Percentiles rank a stretch among this genome's conserved stretches.
phyloP scores from a whole-genome alignment of 2,113 vertebrate genomes.

The Dicerorhinus sumatrensis region DNA sequence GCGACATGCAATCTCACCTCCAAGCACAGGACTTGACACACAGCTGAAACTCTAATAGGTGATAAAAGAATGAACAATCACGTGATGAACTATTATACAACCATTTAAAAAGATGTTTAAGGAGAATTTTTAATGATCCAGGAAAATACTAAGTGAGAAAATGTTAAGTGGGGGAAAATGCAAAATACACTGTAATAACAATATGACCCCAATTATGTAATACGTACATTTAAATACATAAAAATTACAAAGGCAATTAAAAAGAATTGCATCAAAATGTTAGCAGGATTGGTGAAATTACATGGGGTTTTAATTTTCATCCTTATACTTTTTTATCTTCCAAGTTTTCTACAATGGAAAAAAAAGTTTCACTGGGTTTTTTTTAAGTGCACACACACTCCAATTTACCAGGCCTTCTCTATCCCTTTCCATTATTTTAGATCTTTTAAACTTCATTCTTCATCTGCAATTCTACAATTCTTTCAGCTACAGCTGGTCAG shows the following conservation, averaged over 20 bases:
- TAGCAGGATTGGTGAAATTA: neutral
- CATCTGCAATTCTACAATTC: neutral
- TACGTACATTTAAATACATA: neutral
- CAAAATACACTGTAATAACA: neutral
- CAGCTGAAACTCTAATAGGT: neutral
- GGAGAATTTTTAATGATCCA: neutral
- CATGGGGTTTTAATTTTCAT: neutral
- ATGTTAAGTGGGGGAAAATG: neutral
- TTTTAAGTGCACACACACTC: neutral
- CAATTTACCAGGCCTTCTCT: neutral
- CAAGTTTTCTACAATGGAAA: neutral
- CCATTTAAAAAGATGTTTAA: neutral
- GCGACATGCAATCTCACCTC: neutral
- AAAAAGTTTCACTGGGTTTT: neutral
- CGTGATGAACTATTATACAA: neutral
- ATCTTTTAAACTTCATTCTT: neutral
- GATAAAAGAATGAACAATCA: neutral
- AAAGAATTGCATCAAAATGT: neutral
- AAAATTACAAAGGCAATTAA: neutral
- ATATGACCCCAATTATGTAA: neutral
- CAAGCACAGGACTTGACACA: neutral
- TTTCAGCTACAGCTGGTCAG: neutral
- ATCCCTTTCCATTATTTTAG: neutral
- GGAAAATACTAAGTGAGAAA: slow-evolving; percentile 17
- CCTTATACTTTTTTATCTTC: neutral